phyloP scores from a whole-genome alignment of 2,113 vertebrate species.

The Helogale parvula region DNA sequence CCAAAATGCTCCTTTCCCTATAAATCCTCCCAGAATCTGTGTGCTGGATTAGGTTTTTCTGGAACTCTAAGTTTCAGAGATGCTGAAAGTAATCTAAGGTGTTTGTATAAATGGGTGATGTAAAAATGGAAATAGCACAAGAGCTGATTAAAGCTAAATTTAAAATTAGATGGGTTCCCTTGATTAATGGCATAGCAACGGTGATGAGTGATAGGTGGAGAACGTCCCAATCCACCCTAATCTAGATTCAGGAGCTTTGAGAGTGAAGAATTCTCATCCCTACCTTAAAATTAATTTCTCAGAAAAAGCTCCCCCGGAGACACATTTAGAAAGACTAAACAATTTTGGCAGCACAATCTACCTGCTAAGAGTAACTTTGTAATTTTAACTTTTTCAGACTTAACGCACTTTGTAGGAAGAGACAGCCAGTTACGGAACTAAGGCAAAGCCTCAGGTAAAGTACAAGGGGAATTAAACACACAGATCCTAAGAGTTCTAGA shows the following conservation, averaged over 20 bases:
- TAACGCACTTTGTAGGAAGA: background rate
- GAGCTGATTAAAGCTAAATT: constrained; percentile 58
- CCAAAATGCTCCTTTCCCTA: background rate
- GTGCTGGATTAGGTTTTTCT: constrained; percentile 20
- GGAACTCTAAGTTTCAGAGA: constrained; percentile 36
- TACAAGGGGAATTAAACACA: background rate
- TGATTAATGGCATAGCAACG: constrained; percentile 27
- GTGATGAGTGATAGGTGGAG: background rate
- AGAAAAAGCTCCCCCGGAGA: background rate
- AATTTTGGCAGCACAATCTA: background rate
- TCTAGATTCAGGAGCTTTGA: background rate
- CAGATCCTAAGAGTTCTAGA: background rate
- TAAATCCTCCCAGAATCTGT: background rate
- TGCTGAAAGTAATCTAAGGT: constrained; percentile 43
- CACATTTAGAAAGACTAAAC: background rate
- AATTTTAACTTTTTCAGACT: constrained; percentile 63
- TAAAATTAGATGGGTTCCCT: constrained; percentile 43
- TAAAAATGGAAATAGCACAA: constrained; percentile 64
- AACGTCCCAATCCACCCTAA: background rate
- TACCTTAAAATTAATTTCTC: constrained; percentile 27
- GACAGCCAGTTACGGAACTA: background rate
- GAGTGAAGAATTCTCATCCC: background rate
- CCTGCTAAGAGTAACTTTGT: constrained; percentile 39
- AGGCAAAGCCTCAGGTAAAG: constrained; percentile 51
- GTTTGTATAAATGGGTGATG: constrained; percentile 24